Base-by-base conservation (phyloP, 2,888 invertebrate species). In the Napeogenes sylphis region DNA sequence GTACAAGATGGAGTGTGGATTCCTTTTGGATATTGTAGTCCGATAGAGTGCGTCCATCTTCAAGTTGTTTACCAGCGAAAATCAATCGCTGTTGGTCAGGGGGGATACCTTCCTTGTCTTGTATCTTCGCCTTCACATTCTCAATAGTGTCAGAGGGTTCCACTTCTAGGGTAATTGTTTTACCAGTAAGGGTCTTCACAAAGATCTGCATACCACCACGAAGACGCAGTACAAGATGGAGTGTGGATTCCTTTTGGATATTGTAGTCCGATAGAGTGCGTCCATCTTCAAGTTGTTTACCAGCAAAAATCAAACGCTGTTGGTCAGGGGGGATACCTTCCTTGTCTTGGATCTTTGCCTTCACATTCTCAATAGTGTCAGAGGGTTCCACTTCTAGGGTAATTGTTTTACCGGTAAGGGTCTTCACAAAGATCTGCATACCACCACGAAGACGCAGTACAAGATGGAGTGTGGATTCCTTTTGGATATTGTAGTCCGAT, bases 51-150 rank as follows among this genome's bases (percentile, higher is more conserved):
- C 80, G 78, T 0, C 83, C 83, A 64, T 83, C 83, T 68, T 83
- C 86, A 72, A 86, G 47, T 79, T 70, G 70, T 4, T 80, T 79
- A 0, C 79, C 79, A 38, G 92, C 92, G 67, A 92, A 93, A 70
- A 92, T 93, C 56, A 93, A 73, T 0, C 86, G 68, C 72, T 87
- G 86, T 53, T 87, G 86, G 69, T 87, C 86, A 82, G 92, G 92
- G 1, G 92, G 92, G 67, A 93, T 92, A 2, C 92, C 91, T 58
- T 77, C 86, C 30, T 87, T 87, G 55, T 87, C 86, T 32, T 87
- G 86, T 2, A 87, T 87, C 38, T 87, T 87, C 0, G 86, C 86
- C 4, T 87, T 87, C 0, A 87, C 87, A 75, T 87, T 86, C 12
- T 87, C 86, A 21, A 87, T 87, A 0, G 86, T 85, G 42, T 87